These are phyloP conservation scores for Ptychodera flava DNA, from an alignment of 35 echinoderm and acorn worm species.

Conservation along the genomic window DNA sequence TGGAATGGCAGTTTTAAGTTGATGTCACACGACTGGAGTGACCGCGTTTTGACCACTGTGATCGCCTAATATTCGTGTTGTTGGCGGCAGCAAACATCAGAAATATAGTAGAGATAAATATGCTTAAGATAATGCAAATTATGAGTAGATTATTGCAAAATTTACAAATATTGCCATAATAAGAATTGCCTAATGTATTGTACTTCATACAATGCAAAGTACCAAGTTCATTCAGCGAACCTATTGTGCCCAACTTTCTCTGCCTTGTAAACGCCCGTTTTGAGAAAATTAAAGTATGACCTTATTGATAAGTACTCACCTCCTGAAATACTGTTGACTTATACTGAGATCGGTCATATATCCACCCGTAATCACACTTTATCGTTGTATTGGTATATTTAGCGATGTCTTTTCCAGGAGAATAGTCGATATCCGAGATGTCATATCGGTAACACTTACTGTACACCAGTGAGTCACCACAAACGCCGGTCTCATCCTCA, in stretches of 20 bases:
- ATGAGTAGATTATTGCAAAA: too few species aligned
- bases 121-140: too few species aligned
- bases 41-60: too few species aligned
- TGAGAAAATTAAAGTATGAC: too few species aligned
- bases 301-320: conserved; percentile 21
- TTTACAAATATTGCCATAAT: too few species aligned
- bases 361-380: conserved; percentile 46
- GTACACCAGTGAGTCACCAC: neutral
- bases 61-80: too few species aligned
- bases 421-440: neutral
- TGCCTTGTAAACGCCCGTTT: too few species aligned
- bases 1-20: too few species aligned
- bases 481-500: neutral
- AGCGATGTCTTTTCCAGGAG: neutral
- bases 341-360: conserved; percentile 46
- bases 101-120: too few species aligned
- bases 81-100: too few species aligned
- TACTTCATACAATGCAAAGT: neutral
- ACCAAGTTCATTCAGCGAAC: neutral
- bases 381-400: conserved; percentile 17
- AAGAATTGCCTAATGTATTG: neutral
- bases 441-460: neutral
- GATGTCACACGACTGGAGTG: too few species aligned
- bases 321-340: conserved; percentile 21
- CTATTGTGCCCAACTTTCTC: neutral